These are phyloP conservation scores for Marmota monax DNA, from an alignment of 2,113 vertebrate genomes.

Conservation along the genomic window DNA sequence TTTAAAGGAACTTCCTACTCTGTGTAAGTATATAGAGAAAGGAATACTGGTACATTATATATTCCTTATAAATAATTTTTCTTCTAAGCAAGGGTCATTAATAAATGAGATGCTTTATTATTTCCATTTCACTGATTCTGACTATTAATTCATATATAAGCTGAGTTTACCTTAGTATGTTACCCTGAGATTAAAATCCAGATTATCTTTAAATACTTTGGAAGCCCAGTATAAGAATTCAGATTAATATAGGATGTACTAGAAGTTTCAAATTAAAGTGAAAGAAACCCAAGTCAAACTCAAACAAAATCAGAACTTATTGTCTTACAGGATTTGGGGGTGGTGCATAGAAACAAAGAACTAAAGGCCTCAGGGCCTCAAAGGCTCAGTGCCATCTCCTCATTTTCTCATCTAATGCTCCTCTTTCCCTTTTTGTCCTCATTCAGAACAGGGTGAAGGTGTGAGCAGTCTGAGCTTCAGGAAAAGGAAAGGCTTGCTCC, in stretches of 20 bases:
- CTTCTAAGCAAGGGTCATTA: neutral
- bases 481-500: constrained; percentile 20
- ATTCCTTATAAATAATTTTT: neutral
- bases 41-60: constrained; percentile 31
- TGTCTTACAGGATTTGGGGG: neutral
- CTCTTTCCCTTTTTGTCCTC: constrained; percentile 48
- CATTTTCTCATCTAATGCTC: constrained; percentile 9
- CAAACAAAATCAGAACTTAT: constrained; percentile 34
- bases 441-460: neutral
- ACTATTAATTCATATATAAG: neutral
- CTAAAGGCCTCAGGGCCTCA: neutral
- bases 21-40: neutral
- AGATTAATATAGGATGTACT: neutral
- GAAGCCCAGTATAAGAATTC: neutral
- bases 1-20: constrained; percentile 38
- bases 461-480: neutral
- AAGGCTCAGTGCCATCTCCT: neutral
- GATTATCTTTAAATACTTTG: constrained; percentile 45
- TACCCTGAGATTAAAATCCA: constrained; percentile 32
- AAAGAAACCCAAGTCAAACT: constrained; percentile 52
- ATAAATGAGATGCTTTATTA: neutral
- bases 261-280: constrained; percentile 13
- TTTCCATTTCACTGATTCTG: constrained; percentile 26
- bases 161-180: constrained; percentile 5
- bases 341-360: constrained; percentile 7